Conservation (phyloP, 2,113 vertebrate genomes). For the Anarrhichthys ocellatus region DNA sequence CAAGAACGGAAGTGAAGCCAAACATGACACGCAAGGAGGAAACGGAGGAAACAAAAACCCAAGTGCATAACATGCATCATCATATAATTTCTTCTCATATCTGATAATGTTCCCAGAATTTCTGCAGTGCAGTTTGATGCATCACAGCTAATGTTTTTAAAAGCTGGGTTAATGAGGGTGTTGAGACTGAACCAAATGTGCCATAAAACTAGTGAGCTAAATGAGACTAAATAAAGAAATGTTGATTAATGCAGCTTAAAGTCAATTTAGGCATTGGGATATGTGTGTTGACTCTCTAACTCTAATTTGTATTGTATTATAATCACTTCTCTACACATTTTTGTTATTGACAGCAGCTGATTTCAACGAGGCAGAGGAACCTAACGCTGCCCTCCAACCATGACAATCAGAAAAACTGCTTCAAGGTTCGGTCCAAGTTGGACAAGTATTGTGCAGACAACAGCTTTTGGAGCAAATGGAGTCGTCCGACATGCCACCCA, state of each 20-base stretch:
- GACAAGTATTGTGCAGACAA: constrained; percentile 71
- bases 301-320: neutral
- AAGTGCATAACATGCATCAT: neutral
- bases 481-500: constrained; percentile 63
- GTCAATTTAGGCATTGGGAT: neutral
- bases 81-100: neutral
- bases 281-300: neutral
- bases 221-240: neutral
- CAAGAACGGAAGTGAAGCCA: neutral
- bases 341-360: constrained; percentile 37
- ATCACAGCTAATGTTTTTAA: neutral
- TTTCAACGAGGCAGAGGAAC: constrained; percentile 31
- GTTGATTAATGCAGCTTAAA: neutral
- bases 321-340: neutral
- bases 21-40: neutral
- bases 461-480: constrained; percentile 83
- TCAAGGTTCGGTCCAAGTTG: constrained; percentile 76
- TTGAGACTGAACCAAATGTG: neutral
- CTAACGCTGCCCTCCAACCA: constrained; percentile 11
- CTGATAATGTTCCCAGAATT: neutral
- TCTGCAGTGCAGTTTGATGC: neutral
- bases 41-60: neutral
- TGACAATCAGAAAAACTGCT: constrained; percentile 56
- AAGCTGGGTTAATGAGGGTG: neutral
- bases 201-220: neutral